These are phyloP conservation scores for Xestia sexstrigata DNA, from an alignment of 2,888 invertebrate species.

Conservation along the genomic window DNA sequence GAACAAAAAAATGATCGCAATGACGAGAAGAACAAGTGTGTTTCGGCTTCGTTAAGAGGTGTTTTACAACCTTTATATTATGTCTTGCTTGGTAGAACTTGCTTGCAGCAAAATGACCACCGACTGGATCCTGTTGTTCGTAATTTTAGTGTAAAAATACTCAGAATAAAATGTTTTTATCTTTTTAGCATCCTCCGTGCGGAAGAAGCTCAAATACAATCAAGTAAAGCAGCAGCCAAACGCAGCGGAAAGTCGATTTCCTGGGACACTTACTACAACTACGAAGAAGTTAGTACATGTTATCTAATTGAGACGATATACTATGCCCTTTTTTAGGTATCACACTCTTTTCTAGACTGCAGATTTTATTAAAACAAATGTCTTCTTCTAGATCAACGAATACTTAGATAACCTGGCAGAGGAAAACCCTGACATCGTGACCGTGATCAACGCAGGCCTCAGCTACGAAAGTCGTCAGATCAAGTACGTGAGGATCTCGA, in stretches of 20 bases:
- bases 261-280: conserved; percentile 82
- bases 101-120: neutral
- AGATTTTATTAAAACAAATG: neutral
- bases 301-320: neutral
- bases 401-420: conserved; percentile 84
- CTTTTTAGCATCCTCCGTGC: conserved; percentile 79
- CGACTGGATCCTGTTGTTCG: neutral
- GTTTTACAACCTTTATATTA: too few species aligned
- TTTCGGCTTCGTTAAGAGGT: too few species aligned
- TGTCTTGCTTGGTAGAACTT: neutral
- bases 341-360: neutral
- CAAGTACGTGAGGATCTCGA: conserved; percentile 91
- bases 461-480: conserved; percentile 91
- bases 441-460: conserved; percentile 89
- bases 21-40: too few species aligned
- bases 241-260: conserved; percentile 78
- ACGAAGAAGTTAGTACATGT: conserved; percentile 75
- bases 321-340: too few species aligned
- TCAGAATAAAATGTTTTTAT: conserved; percentile 1
- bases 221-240: conserved; percentile 69
- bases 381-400: conserved; percentile 86
- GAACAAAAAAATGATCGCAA: too few species aligned
- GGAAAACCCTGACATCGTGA: conserved; percentile 86
- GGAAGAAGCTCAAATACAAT: conserved; percentile 77
- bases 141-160: neutral